A percentile compares a stretch with the other conserved stretches of the same genome.
These are phyloP conservation scores for Noctua pronuba DNA, from an alignment of 2,888 invertebrate genomes.

Conservation along the genomic window DNA sequence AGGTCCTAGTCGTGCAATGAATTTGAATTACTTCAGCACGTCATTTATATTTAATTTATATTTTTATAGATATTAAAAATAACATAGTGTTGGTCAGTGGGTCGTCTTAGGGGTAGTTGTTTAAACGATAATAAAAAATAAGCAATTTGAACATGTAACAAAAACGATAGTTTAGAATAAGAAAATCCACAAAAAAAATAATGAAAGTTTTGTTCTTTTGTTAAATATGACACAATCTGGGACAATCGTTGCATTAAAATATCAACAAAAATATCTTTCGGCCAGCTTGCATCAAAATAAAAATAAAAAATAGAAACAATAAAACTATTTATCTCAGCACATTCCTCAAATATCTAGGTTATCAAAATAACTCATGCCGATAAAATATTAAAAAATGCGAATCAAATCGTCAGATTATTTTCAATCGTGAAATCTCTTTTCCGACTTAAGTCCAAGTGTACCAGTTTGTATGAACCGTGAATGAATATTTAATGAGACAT, in stretches of 20 bases:
- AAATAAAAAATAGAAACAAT: not conserved
- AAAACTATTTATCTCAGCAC: slow-evolving; percentile 13
- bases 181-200: not conserved
- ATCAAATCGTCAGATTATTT: slow-evolving; percentile 40
- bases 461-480: not conserved
- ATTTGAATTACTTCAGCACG: slow-evolving; percentile 23
- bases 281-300: not conserved
- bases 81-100: not conserved
- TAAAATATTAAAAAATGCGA: slow-evolving; percentile 51
- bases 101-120: too few species aligned
- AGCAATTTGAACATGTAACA: not conserved
- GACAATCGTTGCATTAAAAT: not conserved
- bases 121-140: too few species aligned
- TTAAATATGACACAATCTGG: too few species aligned
- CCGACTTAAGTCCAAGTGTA: not conserved
- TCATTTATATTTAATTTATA: too few species aligned
- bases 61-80: not conserved
- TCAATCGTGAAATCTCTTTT: not conserved
- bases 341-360: slow-evolving; percentile 17
- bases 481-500: not conserved
- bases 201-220: too few species aligned
- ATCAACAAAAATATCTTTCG: not conserved
- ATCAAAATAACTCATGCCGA: slow-evolving; percentile 27
- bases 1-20: slow-evolving; percentile 21
- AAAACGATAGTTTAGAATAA: too few species aligned